phyloP scores from a whole-genome alignment of 2,113 vertebrate species.

The Caranx melampygus region DNA sequence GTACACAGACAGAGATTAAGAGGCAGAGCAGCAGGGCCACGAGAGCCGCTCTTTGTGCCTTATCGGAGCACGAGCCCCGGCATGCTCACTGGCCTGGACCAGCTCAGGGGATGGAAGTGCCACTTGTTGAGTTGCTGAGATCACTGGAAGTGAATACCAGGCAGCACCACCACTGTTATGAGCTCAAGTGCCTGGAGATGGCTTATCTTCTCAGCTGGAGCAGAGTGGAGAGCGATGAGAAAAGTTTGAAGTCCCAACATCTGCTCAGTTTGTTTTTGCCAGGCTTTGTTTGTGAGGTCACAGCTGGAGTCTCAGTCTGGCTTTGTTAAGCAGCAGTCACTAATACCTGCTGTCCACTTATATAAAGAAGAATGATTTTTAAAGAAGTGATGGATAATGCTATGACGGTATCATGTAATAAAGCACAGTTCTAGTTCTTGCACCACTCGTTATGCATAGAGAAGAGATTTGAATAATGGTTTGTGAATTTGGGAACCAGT shows the following conservation, averaged over 20 bases:
- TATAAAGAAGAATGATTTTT: no score
- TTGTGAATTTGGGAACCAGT: no score
- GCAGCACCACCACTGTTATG: slow-evolving; percentile 19
- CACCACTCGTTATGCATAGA: no score
- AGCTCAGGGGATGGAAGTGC: slow-evolving; percentile 41
- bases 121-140: slow-evolving; percentile 49
- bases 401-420: no score
- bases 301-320: background rate
- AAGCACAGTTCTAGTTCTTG: no score
- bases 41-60: slow-evolving; percentile 52
- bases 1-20: slow-evolving; percentile 14
- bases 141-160: slow-evolving; percentile 58
- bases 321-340: no score
- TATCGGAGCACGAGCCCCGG: slow-evolving; percentile 43
- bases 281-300: background rate
- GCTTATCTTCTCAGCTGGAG: slow-evolving; percentile 72
- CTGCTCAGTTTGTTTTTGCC: background rate
- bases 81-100: slow-evolving; percentile 56
- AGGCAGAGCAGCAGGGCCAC: slow-evolving; percentile 38
- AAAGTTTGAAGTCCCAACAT: slow-evolving; percentile 65
- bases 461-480: no score
- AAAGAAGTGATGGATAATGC: no score
- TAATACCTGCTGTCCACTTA: no score
- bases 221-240: slow-evolving; percentile 13
- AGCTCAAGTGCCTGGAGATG: slow-evolving; percentile 47